Evolutionary conservation across 2,113 vertebrate species (phyloP), one percentile per base, ranked within the genome.

Genomic region (Leucosticte australis): DNA sequence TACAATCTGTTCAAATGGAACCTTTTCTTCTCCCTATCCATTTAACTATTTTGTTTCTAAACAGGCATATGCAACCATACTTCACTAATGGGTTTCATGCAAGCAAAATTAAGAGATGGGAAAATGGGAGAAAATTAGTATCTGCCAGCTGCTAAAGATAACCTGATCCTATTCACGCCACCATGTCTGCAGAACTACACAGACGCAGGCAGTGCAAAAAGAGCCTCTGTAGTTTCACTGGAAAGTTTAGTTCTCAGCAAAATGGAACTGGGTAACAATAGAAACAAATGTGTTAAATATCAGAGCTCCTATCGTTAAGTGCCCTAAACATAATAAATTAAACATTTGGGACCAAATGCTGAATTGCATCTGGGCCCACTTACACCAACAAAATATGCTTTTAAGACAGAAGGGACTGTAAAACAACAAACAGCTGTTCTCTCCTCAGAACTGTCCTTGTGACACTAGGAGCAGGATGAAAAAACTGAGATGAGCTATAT

Each of bases 111-210:
- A 92, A 73, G 49, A 79, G 65, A 73, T 60, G 23, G 44, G 56
- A 76, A 89, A 92, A 93, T 42, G 12, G 42, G 9, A 83, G 64
- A 86, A 94, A 93, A 83, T 30, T 2, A 85, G 1, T 49, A 42
- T 31, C 56, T 88, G 80, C 60, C 90, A 96, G 76, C 80, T 94
- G 52, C 79, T 68, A 81, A 71, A 41, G 73, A 93, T 83, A 93
- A 94, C 41, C 64, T 78, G 83, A 91, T 95, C 60, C 71, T 68
- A 39, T 67, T 92, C 87, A 90, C 22, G 56, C 57, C 41, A 78
- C 37, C 1, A 1, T 4, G 21, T 56, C 93, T 92, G 83, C 67
- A 94, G 63, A 95, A 52, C 60, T 55, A 55, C 55, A 62, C n/a
- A 85, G 62, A 83, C 0, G 0, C 1, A 4, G 28, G 33, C 57